Base-by-base conservation (phyloP, 2,797 vertebrate genomes). In the Poeciliopsis paucimaculata region DNA sequence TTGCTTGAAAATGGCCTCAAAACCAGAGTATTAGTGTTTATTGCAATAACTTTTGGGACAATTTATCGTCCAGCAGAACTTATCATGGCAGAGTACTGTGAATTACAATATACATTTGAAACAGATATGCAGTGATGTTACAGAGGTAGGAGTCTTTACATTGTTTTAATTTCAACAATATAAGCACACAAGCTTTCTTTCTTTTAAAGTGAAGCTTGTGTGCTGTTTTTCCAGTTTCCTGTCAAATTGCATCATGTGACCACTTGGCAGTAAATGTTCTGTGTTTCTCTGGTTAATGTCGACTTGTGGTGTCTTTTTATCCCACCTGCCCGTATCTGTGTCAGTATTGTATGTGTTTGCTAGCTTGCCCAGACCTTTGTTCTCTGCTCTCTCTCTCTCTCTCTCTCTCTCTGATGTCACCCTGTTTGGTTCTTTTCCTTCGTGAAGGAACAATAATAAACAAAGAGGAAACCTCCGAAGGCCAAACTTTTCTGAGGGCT, bases 401-500 rank as follows among this genome's bases (percentile, higher is more conserved):
- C 43, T 72, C 41, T 34, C 31, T 89, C 68, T 72, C 68, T 87
- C 78, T 78, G 74, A 73, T 86, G 71, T 86, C 80, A 75, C 51
- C 51, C 71, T 84, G 81, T 83, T 83, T 79, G 72, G 73, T 82
- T 90, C 83, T 73, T 49, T 76, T 51, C 64, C 80, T 62, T 82
- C 77, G 84, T 89, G 87, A 91, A 85, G 83, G 85, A 86, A 89
- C 88, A 89, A 83, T 74, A 76, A 77, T 76, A 87, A 88, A 87
- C 85, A 86, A 80, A 79, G 80, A 83, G 41, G 60, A 79, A 82
- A 45, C 79, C 84, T 90, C 87, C 57, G 70, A 90, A 89, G 84
- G 78, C 82, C 77, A 83, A 84, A 55, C 39, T 43, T 84, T 85
- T 79, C 77, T 84, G 79, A 66, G 75, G 71, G 79, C 70, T 34